phyloP scores from a whole-genome alignment of 2,797 vertebrate species.

The Syndactyla subalaris region DNA sequence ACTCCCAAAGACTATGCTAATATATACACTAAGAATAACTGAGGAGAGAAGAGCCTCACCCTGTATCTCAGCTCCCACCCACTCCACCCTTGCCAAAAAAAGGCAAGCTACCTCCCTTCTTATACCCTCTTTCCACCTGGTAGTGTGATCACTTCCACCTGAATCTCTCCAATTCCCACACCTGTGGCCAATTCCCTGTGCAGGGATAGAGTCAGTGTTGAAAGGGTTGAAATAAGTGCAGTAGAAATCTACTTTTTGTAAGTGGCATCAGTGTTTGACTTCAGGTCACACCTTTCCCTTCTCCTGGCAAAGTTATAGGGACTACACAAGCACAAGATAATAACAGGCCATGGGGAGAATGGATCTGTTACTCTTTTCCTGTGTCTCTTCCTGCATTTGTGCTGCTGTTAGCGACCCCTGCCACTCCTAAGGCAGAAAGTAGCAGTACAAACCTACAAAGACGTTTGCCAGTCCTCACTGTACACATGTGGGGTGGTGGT shows the following conservation, averaged over 20 bases:
- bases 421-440: not conserved
- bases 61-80: rapidly evolving
- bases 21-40: rapidly evolving
- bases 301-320: not conserved
- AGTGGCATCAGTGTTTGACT: not conserved
- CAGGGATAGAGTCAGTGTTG: not conserved
- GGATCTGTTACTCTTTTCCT: not conserved
- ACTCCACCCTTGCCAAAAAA: rapidly evolving
- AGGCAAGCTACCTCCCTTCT: rapidly evolving
- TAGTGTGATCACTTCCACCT: not conserved
- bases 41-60: not conserved
- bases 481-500: not conserved
- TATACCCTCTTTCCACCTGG: not conserved
- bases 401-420: not conserved
- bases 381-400: not conserved
- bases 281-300: not conserved
- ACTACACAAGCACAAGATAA: not conserved
- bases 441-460: not conserved
- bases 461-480: not conserved
- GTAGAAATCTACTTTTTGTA: not conserved
- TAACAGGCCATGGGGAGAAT: not conserved
- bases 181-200: not conserved
- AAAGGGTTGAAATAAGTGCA: not conserved
- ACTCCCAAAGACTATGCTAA: not conserved
- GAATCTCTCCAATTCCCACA: not conserved